Conservation (phyloP, 2,888 invertebrate genomes). For the Timandra comae region DNA sequence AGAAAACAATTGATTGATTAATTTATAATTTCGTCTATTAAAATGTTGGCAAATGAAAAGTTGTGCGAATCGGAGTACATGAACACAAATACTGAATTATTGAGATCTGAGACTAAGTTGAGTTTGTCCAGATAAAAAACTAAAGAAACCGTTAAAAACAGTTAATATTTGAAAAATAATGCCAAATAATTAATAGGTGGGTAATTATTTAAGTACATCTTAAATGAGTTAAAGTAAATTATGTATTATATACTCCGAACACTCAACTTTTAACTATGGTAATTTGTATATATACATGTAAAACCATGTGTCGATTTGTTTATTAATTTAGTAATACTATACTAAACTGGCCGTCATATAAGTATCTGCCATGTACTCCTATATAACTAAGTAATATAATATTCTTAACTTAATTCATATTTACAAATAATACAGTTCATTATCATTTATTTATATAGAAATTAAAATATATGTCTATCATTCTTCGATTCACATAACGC, state of each 20-base stretch:
- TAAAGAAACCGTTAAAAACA: too few relatives aligned
- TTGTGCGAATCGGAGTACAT: too few relatives aligned
- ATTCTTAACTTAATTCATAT: slow-evolving; percentile 78
- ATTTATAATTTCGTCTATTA: slow-evolving; percentile 6
- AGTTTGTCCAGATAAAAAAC: too few relatives aligned
- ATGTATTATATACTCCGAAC: slow-evolving; percentile 43
- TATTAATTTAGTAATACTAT: slow-evolving; percentile 80
- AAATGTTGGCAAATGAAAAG: not conserved
- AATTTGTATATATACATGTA: slow-evolving; percentile 72
- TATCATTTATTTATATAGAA: slow-evolving; percentile 72
- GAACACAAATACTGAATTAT: too few relatives aligned
- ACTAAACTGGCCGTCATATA: slow-evolving; percentile 84
- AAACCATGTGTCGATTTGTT: slow-evolving; percentile 75
- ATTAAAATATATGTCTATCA: slow-evolving; percentile 77
- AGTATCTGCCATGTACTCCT: slow-evolving; percentile 80
- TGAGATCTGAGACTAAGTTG: too few relatives aligned
- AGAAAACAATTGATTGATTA: slow-evolving; percentile 23
- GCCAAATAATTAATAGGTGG: slow-evolving; percentile 10
- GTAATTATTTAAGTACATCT: slow-evolving; percentile 6
- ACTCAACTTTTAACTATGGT: slow-evolving; percentile 41
- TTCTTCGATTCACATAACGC: slow-evolving; percentile 77
- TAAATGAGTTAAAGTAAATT: slow-evolving; percentile 2
- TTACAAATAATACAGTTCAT: slow-evolving; percentile 80
- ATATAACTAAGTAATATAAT: slow-evolving; percentile 77
- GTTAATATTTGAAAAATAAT: slow-evolving; percentile 1